Conservation (phyloP, 2,797 vertebrate genomes). For the Helicolenus hilgendorfi region DNA sequence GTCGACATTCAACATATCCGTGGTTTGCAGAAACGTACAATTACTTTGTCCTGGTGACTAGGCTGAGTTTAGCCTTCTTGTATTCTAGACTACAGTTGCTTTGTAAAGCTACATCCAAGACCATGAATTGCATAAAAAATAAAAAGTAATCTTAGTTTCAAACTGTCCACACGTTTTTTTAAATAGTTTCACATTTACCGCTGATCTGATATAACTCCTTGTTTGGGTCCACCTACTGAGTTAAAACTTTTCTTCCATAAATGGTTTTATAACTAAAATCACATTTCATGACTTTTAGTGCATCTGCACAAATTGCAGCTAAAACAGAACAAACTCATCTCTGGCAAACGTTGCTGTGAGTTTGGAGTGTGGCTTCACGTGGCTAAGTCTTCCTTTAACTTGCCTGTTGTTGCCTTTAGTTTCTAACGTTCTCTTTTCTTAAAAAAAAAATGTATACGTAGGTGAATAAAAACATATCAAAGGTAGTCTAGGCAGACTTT, state of each 20-base stretch:
- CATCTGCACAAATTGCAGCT: not conserved
- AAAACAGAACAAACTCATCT: not conserved
- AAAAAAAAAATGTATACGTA: conserved; percentile 62
- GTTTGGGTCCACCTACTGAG: not conserved
- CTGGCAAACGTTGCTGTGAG: conserved; percentile 4
- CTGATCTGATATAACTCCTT: not conserved
- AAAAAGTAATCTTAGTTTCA: not conserved
- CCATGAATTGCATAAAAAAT: not conserved
- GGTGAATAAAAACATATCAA: conserved; percentile 88
- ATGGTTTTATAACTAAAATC: not conserved
- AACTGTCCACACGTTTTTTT: not conserved
- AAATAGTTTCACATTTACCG: not conserved
- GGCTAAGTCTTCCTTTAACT: conserved; percentile 80
- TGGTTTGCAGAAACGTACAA: too few species aligned
- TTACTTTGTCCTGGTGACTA: not conserved
- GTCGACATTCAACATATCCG: too few species aligned
- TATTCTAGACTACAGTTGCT: not conserved
- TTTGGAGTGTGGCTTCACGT: conserved; percentile 25
- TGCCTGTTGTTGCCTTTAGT: conserved; percentile 91
- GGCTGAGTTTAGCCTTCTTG: not conserved
- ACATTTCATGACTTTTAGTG: not conserved
- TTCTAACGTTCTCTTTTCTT: conserved; percentile 84
- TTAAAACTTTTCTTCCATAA: not conserved
- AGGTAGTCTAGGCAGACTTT: conserved; percentile 78
- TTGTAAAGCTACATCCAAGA: not conserved